Evolutionary conservation across 2,888 invertebrate genomes (phyloP).

Genomic region (Trachelus iudaicus): DNA sequence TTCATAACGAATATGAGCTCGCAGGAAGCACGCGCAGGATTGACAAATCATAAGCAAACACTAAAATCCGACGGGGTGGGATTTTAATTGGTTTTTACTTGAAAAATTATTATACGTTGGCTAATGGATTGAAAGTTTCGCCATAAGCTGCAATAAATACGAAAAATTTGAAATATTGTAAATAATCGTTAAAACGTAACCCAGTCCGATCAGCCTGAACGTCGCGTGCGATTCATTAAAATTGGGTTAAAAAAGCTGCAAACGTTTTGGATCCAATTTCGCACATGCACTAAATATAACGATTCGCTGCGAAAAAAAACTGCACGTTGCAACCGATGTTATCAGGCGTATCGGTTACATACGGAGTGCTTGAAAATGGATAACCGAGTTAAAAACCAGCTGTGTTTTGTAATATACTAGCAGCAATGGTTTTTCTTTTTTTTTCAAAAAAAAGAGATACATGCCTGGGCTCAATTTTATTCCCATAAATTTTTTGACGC

Average conservation of each 20-base stretch:
- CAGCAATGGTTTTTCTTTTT: neutral
- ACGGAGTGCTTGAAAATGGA: neutral
- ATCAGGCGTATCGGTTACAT: neutral
- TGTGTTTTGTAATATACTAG: neutral
- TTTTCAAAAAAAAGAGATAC: neutral
- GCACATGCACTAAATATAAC: neutral
- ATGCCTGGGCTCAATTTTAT: neutral
- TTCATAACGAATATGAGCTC: neutral
- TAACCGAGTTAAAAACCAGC: constrained; percentile 1
- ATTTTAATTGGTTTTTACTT: constrained; percentile 41
- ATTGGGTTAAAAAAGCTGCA: neutral
- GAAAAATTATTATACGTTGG: constrained; percentile 33
- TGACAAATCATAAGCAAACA: constrained; percentile 26
- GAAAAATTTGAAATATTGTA: neutral
- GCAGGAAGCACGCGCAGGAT: neutral
- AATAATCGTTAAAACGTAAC: neutral
- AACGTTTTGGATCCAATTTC: neutral
- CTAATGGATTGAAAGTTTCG: constrained; percentile 37
- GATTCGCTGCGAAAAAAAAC: neutral
- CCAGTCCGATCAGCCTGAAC: neutral
- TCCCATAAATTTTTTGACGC: neutral
- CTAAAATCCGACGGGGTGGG: constrained; percentile 19
- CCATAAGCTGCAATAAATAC: neutral
- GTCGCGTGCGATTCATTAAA: neutral
- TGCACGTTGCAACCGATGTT: neutral